Base-by-base conservation (phyloP, 1,140 invertebrate species). In the Heliothis virescens region DNA sequence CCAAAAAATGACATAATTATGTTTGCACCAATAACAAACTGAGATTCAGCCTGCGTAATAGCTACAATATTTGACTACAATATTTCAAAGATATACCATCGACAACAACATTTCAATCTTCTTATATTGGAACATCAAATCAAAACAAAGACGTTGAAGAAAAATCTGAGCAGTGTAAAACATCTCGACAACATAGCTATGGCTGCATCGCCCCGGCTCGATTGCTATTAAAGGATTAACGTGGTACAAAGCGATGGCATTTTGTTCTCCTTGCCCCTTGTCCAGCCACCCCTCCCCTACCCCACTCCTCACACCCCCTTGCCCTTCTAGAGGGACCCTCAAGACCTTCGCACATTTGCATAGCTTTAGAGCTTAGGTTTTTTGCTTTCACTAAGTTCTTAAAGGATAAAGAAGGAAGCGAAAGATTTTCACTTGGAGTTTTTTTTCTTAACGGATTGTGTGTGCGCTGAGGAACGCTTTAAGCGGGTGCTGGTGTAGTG, bases 141-240 rank as follows among this genome's bases (percentile, higher is more conserved):
- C 9, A 47, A 65, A 47, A 65, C 41, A 67, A 48, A 48, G 13
- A 67, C n/a, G 18, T 11, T 2, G 11, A 53, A 53, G 48, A 50
- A 71, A 57, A 16, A 57, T 41, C 69, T 18, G 41, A 57, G 52
- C 52, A 18, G n/a, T 34, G n/a, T 34, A 72, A 55, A 53, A 41
- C 13, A 57, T 57, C 29, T 26, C 7, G 53, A 4, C 41, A 1
- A 48, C 16, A 62, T 65, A 65, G 41, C 41, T 67, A 55, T 41
- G 34, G 52, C 53, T 69, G 50, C 52, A 76, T 76, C 74, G 34
- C 60, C 21, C 21, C 16, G 15, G 85, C 86, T 90, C 91, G 87
- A 93, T 93, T 93, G 91, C 92, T 92, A 93, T 94, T 93, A 94
- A 94, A 93, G 91, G 92, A 93, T 93, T 94, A 94, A 82, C 85